Evolutionary conservation across 2,113 vertebrate genomes (phyloP), one percentile per base, ranked within the genome.

Genomic region (Fregata magnificens): DNA sequence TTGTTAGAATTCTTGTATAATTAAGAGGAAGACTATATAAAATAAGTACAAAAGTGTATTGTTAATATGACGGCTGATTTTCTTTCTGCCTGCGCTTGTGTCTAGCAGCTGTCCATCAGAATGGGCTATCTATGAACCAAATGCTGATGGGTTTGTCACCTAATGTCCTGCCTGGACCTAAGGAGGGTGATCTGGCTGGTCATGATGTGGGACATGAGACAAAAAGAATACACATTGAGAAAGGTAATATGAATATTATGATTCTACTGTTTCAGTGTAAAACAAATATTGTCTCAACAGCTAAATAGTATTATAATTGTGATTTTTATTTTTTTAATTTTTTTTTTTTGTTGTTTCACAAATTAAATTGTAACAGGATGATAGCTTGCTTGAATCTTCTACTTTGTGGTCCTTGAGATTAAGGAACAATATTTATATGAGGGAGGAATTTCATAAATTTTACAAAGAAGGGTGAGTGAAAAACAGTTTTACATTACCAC

Each of bases 51-150:
- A 89, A 85, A 58, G 36, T 42, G 11, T 76, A 34, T 69, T 82
- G 31, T 92, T 96, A 80, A 61, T 78, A 15, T 76, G 90, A 56
- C 3, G 7, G 42, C 85, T 94, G 59, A 88, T 65, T 94, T 95
- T 96, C 52, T 94, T 50, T 94, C 61, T 97, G 32, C 83, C 31
- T 93, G 79, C 16, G 1, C 52, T 91, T 97, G 71, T 42, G 62
- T 90, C 93, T 94, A 81, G 81, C 98, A 99, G 99, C 99, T 82
- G 92, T 98, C 92, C 99, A 99, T 98, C 99, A 99, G 98, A 99
- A 99, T 4, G 99, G 99, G 87, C 96, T 99, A 79, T 99, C 99
- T 94, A 99, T 99, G 99, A 99, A 99, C 98, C 99, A 99, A 94
- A 99, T 99, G 97, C 97, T 99, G 95, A 99, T 99, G 97, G 99